Conservation (phyloP, 2,113 vertebrate species). For the Nerophis ophidion region DNA sequence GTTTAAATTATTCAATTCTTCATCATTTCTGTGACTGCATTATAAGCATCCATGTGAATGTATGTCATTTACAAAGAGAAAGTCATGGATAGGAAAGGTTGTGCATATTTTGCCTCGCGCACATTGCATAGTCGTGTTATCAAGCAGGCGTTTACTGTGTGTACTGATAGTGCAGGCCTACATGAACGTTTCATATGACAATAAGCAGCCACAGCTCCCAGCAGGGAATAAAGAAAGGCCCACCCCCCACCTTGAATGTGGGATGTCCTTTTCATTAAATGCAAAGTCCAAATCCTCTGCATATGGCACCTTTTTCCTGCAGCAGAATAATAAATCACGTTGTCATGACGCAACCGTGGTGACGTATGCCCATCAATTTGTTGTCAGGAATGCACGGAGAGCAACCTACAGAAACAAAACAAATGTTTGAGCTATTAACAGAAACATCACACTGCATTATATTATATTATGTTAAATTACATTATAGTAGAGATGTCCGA, state of each 20-base stretch:
- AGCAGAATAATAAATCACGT: slow-evolving; percentile 34
- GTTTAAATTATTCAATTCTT: too few relatives aligned
- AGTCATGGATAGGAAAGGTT: too few relatives aligned
- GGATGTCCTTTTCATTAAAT: slow-evolving; percentile 48
- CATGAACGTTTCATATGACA: slow-evolving; percentile 23
- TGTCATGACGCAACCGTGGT: slow-evolving; percentile 54
- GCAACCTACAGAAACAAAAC: slow-evolving; percentile 40
- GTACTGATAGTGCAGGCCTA: slow-evolving; percentile 4
- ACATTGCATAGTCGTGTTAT: slow-evolving; percentile 16
- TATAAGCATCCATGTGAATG: too few relatives aligned
- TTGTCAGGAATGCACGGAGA: slow-evolving; percentile 54
- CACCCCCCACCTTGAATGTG: slow-evolving; percentile 25
- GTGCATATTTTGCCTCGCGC: too few relatives aligned
- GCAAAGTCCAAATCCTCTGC: slow-evolving; percentile 54
- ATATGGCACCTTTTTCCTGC: slow-evolving; percentile 34
- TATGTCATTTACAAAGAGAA: too few relatives aligned
- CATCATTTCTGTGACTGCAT: too few relatives aligned
- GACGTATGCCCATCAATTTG: slow-evolving; percentile 22
- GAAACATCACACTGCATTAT: too few relatives aligned
- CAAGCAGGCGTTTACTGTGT: slow-evolving; percentile 16
- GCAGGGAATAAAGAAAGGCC: slow-evolving; percentile 37
- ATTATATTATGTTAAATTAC: too few relatives aligned
- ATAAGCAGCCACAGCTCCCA: slow-evolving; percentile 36
- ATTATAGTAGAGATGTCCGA: too few relatives aligned
- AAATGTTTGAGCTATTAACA: slow-evolving; percentile 52